Percentiles rank a stretch among this genome's conserved stretches.
These are phyloP conservation scores for Pachliopta kotzebuea DNA, from an alignment of 2,888 invertebrate genomes.

Conservation along the genomic window DNA sequence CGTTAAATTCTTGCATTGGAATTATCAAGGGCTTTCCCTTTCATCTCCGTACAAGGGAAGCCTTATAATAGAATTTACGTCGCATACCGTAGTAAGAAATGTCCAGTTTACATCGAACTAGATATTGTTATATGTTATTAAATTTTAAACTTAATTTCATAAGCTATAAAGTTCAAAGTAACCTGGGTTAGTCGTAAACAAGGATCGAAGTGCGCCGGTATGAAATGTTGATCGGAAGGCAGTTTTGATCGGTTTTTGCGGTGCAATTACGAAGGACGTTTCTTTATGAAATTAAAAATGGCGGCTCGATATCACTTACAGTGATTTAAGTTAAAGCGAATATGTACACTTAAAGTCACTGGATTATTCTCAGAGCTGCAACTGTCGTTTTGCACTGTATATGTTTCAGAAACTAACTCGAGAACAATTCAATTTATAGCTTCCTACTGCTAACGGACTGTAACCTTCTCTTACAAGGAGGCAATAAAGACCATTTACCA, in stretches of 20 bases:
- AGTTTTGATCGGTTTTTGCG: constrained; percentile 36
- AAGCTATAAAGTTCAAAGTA: constrained; percentile 11
- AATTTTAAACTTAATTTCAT: constrained; percentile 11
- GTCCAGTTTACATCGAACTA: constrained; percentile 33
- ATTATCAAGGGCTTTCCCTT: constrained; percentile 51
- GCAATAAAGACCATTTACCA: no score
- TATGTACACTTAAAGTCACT: not conserved
- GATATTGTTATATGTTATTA: not conserved
- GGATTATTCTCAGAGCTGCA: no score
- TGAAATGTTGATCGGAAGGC: constrained; percentile 26
- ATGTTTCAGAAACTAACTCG: no score
- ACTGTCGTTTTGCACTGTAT: no score
- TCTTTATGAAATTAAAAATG: constrained; percentile 30
- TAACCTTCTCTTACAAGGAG: no score
- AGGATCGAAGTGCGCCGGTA: constrained; percentile 5
- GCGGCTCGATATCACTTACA: constrained; percentile 10
- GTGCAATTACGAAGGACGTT: constrained; percentile 36
- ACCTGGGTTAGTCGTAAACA: not conserved
- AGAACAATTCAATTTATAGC: no score
- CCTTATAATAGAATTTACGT: constrained; percentile 53
- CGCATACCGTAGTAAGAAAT: constrained; percentile 57
- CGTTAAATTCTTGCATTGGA: constrained; percentile 33
- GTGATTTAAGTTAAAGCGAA: not conserved
- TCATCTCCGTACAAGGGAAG: constrained; percentile 50
- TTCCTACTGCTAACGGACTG: no score